Evolutionary conservation across 2,797 vertebrate genomes (phyloP).

Genomic region (Cryptoprocta ferox): DNA sequence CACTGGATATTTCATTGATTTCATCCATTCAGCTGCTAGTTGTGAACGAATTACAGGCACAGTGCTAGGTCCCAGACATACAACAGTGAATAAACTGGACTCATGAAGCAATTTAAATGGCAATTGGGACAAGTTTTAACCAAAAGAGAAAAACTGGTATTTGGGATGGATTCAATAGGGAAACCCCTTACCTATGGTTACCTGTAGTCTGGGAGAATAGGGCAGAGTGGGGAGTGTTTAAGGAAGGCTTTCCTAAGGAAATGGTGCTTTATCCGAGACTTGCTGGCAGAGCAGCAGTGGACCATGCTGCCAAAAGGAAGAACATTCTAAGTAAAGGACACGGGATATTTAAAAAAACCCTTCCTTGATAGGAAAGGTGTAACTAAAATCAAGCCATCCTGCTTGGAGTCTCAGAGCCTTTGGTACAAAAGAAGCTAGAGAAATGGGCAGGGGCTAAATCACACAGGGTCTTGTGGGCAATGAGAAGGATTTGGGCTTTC

Average conservation of each 20-base stretch:
- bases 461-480: neutral
- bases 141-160: neutral
- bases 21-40: neutral
- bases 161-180: neutral
- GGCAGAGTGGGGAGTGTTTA: neutral
- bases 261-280: neutral
- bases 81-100: neutral
- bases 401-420: neutral
- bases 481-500: neutral
- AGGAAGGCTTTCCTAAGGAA: neutral
- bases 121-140: neutral
- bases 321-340: neutral
- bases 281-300: neutral
- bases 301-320: neutral
- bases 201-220: neutral
- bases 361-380: neutral
- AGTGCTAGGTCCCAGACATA: neutral
- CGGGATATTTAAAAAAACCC: neutral
- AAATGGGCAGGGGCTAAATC: neutral
- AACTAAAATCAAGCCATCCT: neutral
- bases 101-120: neutral
- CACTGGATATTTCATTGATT: neutral
- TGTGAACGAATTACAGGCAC: neutral
- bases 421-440: neutral
- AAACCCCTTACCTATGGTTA: neutral